Conservation (phyloP, 2,888 invertebrate genomes). For the Rhorus exstirpatorius region DNA sequence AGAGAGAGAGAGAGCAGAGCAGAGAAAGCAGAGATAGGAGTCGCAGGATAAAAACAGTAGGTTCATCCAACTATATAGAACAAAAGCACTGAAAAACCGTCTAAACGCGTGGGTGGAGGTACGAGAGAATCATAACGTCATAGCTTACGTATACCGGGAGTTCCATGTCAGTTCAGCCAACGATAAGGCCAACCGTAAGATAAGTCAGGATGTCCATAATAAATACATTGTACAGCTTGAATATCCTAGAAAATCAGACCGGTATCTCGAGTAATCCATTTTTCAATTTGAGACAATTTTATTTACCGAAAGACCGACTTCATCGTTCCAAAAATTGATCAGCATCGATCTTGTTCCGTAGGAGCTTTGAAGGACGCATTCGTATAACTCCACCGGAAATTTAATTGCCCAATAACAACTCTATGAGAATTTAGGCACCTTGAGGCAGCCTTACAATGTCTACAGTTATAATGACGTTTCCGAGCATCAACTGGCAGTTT, state of each 20-base stretch:
- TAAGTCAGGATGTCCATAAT: no score
- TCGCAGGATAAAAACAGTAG: conserved; percentile 35
- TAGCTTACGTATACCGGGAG: background rate
- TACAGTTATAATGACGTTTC: no score
- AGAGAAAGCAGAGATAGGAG: conserved; percentile 20
- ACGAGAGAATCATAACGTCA: conserved; percentile 59
- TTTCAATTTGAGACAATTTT: background rate
- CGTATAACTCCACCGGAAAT: no score
- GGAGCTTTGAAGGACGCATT: no score
- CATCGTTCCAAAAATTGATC: background rate
- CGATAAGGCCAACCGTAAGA: no score
- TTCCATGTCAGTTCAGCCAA: background rate
- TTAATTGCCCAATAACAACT: no score
- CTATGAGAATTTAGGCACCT: no score
- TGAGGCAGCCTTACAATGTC: no score
- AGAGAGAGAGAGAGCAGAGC: background rate
- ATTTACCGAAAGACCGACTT: background rate
- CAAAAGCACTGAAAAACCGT: conserved; percentile 52
- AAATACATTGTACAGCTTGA: no score
- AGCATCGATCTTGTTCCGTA: background rate
- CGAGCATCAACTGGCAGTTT: no score
- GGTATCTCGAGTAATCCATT: background rate
- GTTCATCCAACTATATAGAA: conserved; percentile 32
- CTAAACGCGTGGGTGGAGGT: conserved; percentile 60
- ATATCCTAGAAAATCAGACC: background rate